Conservation (phyloP, 2,113 vertebrate genomes). For the Eolophus roseicapilla region DNA sequence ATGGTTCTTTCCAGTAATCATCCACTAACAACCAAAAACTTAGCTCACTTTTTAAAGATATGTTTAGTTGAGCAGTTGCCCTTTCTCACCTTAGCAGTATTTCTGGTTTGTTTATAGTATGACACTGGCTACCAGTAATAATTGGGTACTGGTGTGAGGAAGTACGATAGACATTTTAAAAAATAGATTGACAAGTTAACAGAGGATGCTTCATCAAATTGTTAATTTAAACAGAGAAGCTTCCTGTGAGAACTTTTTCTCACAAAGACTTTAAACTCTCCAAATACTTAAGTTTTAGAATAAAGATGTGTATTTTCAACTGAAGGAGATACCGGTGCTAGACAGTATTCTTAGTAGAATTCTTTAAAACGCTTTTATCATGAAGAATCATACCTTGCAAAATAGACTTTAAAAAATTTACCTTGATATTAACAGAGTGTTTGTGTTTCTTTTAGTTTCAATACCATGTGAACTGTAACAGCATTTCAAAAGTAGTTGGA, state of each 20-base stretch:
- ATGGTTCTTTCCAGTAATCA: not conserved
- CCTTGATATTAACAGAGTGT: not conserved
- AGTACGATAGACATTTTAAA: not conserved
- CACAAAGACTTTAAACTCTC: not conserved
- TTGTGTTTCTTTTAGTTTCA: not conserved
- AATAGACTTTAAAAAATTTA: not conserved
- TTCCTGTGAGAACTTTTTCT: not conserved
- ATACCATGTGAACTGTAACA: not conserved
- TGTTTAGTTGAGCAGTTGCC: rapidly evolving
- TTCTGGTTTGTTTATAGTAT: not conserved
- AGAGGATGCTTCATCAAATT: not conserved
- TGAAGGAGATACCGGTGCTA: not conserved
- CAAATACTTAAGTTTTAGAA: not conserved
- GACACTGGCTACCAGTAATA: not conserved
- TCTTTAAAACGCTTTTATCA: not conserved
- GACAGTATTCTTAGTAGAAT: not conserved
- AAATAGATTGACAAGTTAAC: not conserved
- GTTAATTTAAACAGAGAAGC: not conserved
- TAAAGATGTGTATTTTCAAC: not conserved
- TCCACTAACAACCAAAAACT: not conserved
- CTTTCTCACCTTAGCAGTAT: not conserved
- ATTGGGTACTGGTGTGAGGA: not conserved
- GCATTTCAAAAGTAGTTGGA: not conserved
- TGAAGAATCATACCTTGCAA: not conserved
- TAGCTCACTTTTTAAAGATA: not conserved